phyloP scores from a whole-genome alignment of 1,140 invertebrate species.

The Telenomus remus region DNA sequence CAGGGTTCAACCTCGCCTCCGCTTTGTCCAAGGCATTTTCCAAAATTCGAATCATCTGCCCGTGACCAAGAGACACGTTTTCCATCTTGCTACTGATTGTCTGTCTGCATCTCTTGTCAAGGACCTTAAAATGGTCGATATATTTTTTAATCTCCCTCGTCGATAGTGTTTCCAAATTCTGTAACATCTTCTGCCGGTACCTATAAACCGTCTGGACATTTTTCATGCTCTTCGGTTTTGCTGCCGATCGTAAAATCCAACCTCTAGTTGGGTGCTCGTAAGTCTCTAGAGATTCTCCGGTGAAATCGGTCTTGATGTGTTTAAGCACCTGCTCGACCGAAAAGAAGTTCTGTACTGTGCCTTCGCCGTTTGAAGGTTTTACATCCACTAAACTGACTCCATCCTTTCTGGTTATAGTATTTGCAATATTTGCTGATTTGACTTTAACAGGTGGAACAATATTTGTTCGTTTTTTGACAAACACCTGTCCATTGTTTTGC shows the following conservation, averaged over 20 bases:
- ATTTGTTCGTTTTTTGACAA: too few species aligned
- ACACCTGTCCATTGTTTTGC: too few species aligned
- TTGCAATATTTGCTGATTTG: too few species aligned
- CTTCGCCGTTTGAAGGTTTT: too few species aligned
- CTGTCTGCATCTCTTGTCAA: constrained; percentile 40
- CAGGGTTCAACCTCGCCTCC: neutral
- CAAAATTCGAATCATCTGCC: constrained; percentile 47
- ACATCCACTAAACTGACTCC: too few species aligned
- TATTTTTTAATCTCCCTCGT: constrained; percentile 43
- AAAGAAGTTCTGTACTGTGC: too few species aligned
- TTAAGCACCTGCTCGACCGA: neutral
- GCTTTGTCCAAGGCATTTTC: constrained; percentile 36
- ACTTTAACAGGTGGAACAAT: too few species aligned
- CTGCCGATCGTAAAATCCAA: constrained; percentile 2
- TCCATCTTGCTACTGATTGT: constrained; percentile 36
- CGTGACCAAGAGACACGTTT: constrained; percentile 34
- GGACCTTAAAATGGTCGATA: constrained; percentile 52
- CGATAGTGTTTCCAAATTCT: constrained; percentile 45
- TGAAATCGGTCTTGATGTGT: constrained; percentile 4
- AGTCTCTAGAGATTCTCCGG: constrained; percentile 27
- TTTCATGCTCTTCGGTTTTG: neutral
- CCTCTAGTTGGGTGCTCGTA: constrained; percentile 6
- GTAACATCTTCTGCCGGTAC: constrained; percentile 59
- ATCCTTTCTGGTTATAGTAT: too few species aligned
- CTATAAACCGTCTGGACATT: constrained; percentile 14